phyloP scores from a whole-genome alignment of 2,113 vertebrate genomes.

The Gobiocypris rarus region DNA sequence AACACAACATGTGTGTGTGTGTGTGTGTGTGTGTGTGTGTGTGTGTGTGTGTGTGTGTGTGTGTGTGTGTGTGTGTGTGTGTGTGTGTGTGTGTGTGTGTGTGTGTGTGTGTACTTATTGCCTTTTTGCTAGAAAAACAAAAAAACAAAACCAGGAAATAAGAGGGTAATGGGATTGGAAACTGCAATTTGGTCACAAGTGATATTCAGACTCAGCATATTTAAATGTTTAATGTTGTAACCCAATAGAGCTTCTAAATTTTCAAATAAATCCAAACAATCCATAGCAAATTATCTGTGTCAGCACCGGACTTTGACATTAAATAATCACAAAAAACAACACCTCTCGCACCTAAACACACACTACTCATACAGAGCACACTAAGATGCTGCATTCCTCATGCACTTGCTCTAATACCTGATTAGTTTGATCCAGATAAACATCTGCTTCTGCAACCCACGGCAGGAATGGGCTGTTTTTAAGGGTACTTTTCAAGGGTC shows the following conservation, averaged over 20 bases:
- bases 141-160: too few species aligned
- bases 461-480: neutral
- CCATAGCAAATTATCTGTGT: neutral
- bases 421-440: neutral
- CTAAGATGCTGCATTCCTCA: constrained; percentile 41
- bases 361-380: neutral
- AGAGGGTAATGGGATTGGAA: too few species aligned
- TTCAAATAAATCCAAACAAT: neutral
- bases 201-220: too few species aligned
- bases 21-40: too few species aligned
- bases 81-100: too few species aligned
- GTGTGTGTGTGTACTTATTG: too few species aligned
- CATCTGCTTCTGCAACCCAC: neutral
- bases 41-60: too few species aligned
- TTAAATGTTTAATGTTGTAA: neutral
- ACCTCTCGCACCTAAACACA: neutral
- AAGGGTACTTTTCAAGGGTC: too few species aligned
- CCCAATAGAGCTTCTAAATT: neutral
- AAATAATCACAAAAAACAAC: neutral
- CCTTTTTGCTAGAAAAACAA: too few species aligned
- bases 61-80: too few species aligned
- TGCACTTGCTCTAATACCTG: constrained; percentile 4
- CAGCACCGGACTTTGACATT: neutral
- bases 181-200: too few species aligned
- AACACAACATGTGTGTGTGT: too few species aligned